Conservation (phyloP, 2,888 invertebrate species). For the Chaetogeoica ovagalla region DNA sequence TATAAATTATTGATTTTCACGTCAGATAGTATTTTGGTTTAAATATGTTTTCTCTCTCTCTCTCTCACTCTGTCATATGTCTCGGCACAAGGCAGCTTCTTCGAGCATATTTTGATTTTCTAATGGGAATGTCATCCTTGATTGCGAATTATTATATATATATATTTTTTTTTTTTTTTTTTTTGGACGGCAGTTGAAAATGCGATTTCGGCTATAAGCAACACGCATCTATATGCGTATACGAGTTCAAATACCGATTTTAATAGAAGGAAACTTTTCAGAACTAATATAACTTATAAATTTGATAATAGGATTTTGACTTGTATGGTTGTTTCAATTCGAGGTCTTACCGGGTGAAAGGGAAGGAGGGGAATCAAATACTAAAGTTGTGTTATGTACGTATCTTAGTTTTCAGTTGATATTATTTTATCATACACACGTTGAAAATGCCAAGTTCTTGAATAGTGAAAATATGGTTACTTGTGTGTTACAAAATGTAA, state of each 20-base stretch:
- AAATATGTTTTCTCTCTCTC: neutral
- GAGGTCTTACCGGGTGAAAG: neutral
- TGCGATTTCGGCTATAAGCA: neutral
- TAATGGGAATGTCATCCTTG: slow-evolving; percentile 7
- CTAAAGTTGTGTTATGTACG: neutral
- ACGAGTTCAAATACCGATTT: neutral
- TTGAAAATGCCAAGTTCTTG: neutral
- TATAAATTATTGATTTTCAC: slow-evolving; percentile 22
- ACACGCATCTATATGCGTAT: neutral
- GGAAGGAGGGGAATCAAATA: neutral
- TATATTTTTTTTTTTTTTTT: too few species aligned
- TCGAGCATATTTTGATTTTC: neutral
- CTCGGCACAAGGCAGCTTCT: neutral
- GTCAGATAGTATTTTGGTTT: too few species aligned
- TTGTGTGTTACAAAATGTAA: too few species aligned
- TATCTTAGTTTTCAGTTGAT: slow-evolving; percentile 12
- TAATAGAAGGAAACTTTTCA: slow-evolving; percentile 6
- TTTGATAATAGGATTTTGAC: slow-evolving; percentile 28
- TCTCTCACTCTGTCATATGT: slow-evolving; percentile 7
- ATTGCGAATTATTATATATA: neutral
- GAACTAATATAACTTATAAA: slow-evolving; percentile 23
- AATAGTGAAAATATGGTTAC: too few species aligned
- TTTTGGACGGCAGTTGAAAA: neutral
- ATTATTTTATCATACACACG: neutral
- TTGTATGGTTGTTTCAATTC: neutral